A percentile compares a stretch with the other conserved stretches of the same genome.
Evolutionary conservation across 2,797 vertebrate species (phyloP).

Genomic region (Forpus xanthops): DNA sequence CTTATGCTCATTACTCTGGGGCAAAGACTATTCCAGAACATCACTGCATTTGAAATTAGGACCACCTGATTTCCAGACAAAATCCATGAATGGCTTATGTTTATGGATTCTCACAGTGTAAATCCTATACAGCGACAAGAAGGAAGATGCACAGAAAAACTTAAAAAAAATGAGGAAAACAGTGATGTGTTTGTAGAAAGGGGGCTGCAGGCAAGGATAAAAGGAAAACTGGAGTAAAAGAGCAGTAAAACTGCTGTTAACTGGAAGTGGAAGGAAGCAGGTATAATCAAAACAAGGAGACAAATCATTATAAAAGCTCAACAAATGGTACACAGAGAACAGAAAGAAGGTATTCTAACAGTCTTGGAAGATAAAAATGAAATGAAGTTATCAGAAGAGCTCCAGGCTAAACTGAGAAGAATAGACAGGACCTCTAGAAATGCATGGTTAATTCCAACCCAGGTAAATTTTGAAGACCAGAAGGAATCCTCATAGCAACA

Average conservation of each 20-base stretch:
- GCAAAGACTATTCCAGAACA: neutral
- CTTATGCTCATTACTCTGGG: neutral
- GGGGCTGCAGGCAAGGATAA: neutral
- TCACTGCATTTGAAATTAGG: neutral
- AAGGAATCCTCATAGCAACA: neutral
- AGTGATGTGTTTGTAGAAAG: neutral
- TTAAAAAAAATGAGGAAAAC: neutral
- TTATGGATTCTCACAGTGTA: neutral
- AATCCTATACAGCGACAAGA: neutral
- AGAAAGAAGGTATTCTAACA: neutral
- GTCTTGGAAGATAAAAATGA: neutral
- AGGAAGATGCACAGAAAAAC: neutral
- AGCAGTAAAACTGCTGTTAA: neutral
- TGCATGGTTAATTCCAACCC: neutral
- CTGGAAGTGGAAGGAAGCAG: neutral
- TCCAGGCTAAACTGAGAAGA: neutral
- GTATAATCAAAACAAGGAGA: neutral
- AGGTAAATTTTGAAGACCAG: neutral
- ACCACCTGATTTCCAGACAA: neutral
- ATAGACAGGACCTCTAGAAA: neutral
- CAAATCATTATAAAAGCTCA: neutral
- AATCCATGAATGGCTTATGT: neutral
- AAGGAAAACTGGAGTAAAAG: neutral
- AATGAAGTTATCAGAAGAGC: neutral
- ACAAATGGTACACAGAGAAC: neutral